A percentile compares a stretch with the other conserved stretches of the same genome.
Conservation (phyloP, 2,888 invertebrate species). For the Lochmaea crataegi region DNA sequence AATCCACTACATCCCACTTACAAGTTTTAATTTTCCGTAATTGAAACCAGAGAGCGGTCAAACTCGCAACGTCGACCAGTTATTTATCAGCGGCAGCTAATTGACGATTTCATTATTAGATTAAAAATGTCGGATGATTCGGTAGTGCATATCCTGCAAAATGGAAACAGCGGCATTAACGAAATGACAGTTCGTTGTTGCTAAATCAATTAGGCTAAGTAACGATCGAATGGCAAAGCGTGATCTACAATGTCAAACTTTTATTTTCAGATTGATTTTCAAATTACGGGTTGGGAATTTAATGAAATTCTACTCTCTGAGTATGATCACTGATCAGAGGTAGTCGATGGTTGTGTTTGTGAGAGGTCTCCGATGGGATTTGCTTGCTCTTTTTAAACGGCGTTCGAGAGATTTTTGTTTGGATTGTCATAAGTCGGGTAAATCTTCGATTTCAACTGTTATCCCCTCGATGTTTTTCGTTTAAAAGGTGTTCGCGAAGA, state of each 20-base stretch:
- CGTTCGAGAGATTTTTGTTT: constrained; percentile 7
- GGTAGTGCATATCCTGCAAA: constrained; percentile 56
- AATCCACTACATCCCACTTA: constrained; percentile 56
- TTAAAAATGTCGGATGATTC: constrained; percentile 58
- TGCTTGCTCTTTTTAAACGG: constrained; percentile 15
- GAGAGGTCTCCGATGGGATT: constrained; percentile 26
- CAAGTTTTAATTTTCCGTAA: constrained; percentile 59
- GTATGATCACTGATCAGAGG: constrained; percentile 28
- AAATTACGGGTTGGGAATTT: constrained; percentile 29
- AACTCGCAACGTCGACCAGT: constrained; percentile 39
- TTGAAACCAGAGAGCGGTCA: constrained; percentile 50
- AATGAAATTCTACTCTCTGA: constrained; percentile 26
- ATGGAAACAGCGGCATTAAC: constrained; percentile 58
- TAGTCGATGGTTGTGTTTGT: constrained; percentile 27
- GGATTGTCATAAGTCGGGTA: constrained; percentile 11
- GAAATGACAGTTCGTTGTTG: constrained; percentile 57
- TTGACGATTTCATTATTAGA: constrained; percentile 60
- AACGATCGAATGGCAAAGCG: constrained; percentile 45
- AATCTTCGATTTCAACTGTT: constrained; percentile 8
- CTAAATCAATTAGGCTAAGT: constrained; percentile 60
- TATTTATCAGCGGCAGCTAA: constrained; percentile 56
- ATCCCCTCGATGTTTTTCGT: not conserved
- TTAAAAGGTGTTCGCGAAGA: not conserved
- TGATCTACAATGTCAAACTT: constrained; percentile 40
- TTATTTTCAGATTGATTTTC: constrained; percentile 38